These are phyloP conservation scores for Beroe forskalii DNA, from an alignment of 37 sponge, comb jelly and placozoan genomes.

Conservation along the genomic window DNA sequence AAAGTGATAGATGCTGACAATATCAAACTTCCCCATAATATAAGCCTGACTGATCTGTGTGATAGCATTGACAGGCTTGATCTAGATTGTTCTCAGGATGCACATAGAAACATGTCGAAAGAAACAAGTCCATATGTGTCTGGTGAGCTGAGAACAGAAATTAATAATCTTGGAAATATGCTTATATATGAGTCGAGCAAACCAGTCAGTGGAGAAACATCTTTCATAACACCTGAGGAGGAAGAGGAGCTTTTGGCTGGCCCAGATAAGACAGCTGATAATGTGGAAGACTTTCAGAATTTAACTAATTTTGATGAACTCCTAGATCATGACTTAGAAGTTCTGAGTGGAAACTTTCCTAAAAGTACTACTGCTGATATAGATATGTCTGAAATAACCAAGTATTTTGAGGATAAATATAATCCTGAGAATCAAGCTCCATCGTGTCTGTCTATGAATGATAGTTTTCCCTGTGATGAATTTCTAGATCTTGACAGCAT, in stretches of 20 bases:
- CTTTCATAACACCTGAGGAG: slow-evolving; percentile 1
- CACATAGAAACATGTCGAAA: not conserved
- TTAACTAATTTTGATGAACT: not conserved
- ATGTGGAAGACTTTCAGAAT: not conserved
- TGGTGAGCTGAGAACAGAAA: slow-evolving; percentile 14
- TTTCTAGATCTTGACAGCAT: not conserved
- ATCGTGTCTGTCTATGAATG: too few relatives aligned
- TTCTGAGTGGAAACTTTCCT: not conserved
- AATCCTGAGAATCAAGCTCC: slow-evolving; percentile 4
- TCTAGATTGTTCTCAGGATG: not conserved
- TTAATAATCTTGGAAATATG: slow-evolving; percentile 3
- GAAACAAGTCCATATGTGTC: slow-evolving; percentile 21
- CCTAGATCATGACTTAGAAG: not conserved
- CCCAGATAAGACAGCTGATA: not conserved
- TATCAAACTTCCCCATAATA: not conserved
- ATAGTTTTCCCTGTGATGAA: not conserved
- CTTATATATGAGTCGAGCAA: not conserved
- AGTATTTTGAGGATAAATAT: slow-evolving; percentile 38
- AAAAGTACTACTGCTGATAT: not conserved
- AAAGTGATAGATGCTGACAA: not conserved
- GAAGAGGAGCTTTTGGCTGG: slow-evolving; percentile 13
- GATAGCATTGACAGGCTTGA: slow-evolving; percentile 2
- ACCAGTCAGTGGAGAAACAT: not conserved
- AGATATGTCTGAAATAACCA: slow-evolving; percentile 30
- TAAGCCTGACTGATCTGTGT: slow-evolving; percentile 27